Evolutionary conservation across 2,888 invertebrate species (phyloP), one percentile per base, ranked within the genome.

Genomic region (Rotaria sp.): DNA sequence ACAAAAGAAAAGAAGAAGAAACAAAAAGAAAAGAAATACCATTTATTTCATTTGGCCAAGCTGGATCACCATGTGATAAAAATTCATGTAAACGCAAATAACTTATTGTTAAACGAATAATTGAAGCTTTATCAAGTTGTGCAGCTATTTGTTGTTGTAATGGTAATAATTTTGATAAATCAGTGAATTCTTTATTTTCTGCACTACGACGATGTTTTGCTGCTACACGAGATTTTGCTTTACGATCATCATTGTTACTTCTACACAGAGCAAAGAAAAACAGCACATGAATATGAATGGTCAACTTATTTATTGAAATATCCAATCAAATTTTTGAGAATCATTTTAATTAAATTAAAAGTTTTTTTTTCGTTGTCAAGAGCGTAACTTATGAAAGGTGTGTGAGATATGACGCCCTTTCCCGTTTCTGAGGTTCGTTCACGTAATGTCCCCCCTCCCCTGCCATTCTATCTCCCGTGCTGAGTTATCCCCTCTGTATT

Each of bases 111-210:
- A 87, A 75, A 38, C 87, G 50, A 21, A 87, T 85, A 15, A 87
- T 75, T 24, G 87, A 87, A 26, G 87, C 87, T 75, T 87, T 87
- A 85, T 87, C 87, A 38, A 87, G 50, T 85, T 87, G 87, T 11
- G 84, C 85, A 24, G 87, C 85, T 30, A 87, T 87, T 67, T 87
- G 87, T 59, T 75, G 84, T 67, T 87, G 87, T 38, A 87, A 67
- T 10, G 87, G 87, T 84, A 87, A 85, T 87, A 87, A 85, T 50
- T 84, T 59, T n/a, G 87, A 55, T 41, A 87, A 74, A 50, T 87
- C 87, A 1, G 67, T 84, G 84, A 87, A 87, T 87, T 87, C 87
- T 59, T 84, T 52, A 55, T 87, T 87, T 55, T 87, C 87, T 24
- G 50, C 74, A 30, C 87, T 87, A 35, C 87, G 87, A 50, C 87